Evolutionary conservation across 2,113 vertebrate species (phyloP).

Genomic region (Herpailurus yagouaroundi): DNA sequence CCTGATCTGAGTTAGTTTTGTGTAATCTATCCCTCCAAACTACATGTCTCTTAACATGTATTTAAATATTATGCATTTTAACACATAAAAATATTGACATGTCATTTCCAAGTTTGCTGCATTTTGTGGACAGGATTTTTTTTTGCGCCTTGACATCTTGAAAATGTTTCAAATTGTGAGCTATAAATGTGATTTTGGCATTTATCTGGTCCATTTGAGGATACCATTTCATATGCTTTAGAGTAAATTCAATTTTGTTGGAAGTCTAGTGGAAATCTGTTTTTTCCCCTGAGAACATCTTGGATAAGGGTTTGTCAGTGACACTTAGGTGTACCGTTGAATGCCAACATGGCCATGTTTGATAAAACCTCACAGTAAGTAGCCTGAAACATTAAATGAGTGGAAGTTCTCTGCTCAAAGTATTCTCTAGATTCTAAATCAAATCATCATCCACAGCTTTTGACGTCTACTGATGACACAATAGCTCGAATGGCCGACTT

Average conservation of each 20-base stretch:
- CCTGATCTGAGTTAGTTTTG: not conserved
- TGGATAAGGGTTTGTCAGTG: not conserved
- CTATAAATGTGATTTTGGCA: not conserved
- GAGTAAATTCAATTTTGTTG: conserved; percentile 16
- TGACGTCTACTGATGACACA: not conserved
- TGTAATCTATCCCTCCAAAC: not conserved
- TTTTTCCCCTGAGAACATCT: conserved; percentile 22
- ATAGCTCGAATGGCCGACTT: not conserved
- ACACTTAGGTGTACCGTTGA: not conserved
- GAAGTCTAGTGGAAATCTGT: not conserved
- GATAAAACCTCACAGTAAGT: not conserved
- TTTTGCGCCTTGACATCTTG: not conserved
- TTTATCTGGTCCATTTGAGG: not conserved
- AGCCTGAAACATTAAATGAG: not conserved
- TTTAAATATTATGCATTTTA: not conserved
- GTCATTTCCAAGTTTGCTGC: conserved; percentile 8
- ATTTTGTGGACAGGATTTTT: not conserved
- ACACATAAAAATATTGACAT: not conserved
- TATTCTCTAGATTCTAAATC: not conserved
- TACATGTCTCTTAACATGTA: not conserved
- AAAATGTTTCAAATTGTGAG: not conserved
- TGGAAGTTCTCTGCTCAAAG: not conserved
- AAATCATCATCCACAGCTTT: not conserved
- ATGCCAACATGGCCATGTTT: not conserved
- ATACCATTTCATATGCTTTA: conserved; percentile 29